phyloP scores from a whole-genome alignment of 2,888 invertebrate species.

The Heliconius cydno region DNA sequence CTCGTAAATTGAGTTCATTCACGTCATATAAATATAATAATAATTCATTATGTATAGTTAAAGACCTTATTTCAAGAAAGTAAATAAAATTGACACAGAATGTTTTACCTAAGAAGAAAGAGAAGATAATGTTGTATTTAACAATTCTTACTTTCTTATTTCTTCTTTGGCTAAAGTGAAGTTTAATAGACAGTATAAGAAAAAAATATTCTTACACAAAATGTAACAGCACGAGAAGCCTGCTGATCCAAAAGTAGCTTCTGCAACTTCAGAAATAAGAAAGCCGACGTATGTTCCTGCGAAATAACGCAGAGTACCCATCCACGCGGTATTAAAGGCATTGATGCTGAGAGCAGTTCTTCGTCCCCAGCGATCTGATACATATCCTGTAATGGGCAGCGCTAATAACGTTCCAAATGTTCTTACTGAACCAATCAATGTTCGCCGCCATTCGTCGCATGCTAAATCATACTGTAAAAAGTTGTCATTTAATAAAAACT shows the following conservation, averaged over 20 bases:
- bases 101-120: background rate
- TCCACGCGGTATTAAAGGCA: conserved; percentile 82
- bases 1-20: too few species aligned
- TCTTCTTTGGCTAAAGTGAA: background rate
- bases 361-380: conserved; percentile 89
- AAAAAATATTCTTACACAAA: conserved; percentile 76
- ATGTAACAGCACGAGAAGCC: conserved; percentile 88
- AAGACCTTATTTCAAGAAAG: too few species aligned
- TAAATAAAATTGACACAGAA: too few species aligned
- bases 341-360: conserved; percentile 82
- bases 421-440: conserved; percentile 87
- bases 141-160: background rate
- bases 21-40: too few species aligned
- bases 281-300: conserved; percentile 86
- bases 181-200: background rate
- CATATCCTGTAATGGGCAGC: conserved; percentile 86
- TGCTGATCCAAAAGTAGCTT: conserved; percentile 86
- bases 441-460: conserved; percentile 87
- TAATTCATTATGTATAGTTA: too few species aligned
- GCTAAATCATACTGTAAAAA: conserved; percentile 81
- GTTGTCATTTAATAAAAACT: too few species aligned
- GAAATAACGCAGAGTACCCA: conserved; percentile 84
- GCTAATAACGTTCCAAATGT: conserved; percentile 87
- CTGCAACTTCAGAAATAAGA: conserved; percentile 86
- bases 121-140: background rate